Evolutionary conservation across 2,888 invertebrate species (phyloP).

Genomic region (Amiota communis): DNA sequence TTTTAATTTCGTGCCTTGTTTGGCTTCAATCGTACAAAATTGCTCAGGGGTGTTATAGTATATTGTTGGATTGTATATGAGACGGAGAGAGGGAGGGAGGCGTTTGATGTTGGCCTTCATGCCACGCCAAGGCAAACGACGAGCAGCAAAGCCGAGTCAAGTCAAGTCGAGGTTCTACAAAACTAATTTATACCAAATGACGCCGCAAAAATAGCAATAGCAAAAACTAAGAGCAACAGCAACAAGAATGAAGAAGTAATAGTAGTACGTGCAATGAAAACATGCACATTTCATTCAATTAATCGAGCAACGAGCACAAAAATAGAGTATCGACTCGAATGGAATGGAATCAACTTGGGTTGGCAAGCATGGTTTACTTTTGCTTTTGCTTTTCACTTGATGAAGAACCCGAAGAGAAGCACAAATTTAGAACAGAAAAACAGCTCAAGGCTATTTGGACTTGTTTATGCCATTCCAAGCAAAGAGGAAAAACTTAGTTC

Average conservation of each 20-base stretch:
- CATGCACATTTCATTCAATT: conserved; percentile 13
- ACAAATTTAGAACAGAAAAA: conserved; percentile 33
- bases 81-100: no score
- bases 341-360: conserved; percentile 3
- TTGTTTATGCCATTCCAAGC: no score
- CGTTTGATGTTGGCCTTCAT: no score
- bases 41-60: no score
- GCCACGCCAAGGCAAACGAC: no score
- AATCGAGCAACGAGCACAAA: neutral
- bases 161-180: neutral
- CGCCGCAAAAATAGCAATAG: conserved; percentile 35
- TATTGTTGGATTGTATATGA: no score
- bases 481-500: no score
- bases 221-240: conserved; percentile 39
- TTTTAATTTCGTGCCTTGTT: neutral
- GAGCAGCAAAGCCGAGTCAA: no score
- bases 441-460: conserved; percentile 5
- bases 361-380: neutral
- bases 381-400: no score
- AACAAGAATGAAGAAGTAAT: conserved; percentile 4
- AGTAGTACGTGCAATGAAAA: conserved; percentile 3
- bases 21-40: no score
- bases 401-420: neutral
- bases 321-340: neutral
- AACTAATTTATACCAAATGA: conserved; percentile 50